Conservation (phyloP, 2,797 vertebrate species). For the Tadarida brasiliensis region DNA sequence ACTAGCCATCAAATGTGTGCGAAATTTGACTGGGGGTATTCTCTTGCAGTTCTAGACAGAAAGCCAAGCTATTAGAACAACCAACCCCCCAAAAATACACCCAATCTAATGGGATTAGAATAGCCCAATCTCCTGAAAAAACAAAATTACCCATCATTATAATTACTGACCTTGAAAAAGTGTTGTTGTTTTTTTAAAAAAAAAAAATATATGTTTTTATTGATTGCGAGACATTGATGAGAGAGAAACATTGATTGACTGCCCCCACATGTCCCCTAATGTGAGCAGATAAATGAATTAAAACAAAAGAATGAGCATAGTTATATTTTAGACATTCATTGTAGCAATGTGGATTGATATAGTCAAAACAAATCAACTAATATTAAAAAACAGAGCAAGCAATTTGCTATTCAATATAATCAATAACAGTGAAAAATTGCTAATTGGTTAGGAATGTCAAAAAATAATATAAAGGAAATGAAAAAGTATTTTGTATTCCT, state of each 20-base stretch:
- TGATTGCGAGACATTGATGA: background rate
- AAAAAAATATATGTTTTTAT: background rate
- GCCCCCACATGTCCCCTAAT: background rate
- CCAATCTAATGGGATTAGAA: constrained; percentile 49
- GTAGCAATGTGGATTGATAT: background rate
- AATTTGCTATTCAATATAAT: background rate
- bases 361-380: background rate
- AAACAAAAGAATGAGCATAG: background rate
- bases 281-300: background rate
- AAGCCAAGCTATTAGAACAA: constrained; percentile 59
- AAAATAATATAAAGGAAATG: background rate
- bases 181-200: background rate
- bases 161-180: background rate
- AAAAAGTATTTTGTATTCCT: too few relatives aligned
- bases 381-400: background rate
- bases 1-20: background rate
- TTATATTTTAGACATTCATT: constrained; percentile 23
- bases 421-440: background rate
- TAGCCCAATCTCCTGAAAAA: background rate
- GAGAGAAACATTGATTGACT: background rate
- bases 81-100: constrained; percentile 55
- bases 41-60: constrained; percentile 43
- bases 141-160: background rate
- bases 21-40: constrained; percentile 36
- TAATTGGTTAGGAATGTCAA: background rate